Percentiles rank a stretch among this genome's conserved stretches.
Conservation (phyloP, 1,140 invertebrate genomes). For the Holotrichia oblita region DNA sequence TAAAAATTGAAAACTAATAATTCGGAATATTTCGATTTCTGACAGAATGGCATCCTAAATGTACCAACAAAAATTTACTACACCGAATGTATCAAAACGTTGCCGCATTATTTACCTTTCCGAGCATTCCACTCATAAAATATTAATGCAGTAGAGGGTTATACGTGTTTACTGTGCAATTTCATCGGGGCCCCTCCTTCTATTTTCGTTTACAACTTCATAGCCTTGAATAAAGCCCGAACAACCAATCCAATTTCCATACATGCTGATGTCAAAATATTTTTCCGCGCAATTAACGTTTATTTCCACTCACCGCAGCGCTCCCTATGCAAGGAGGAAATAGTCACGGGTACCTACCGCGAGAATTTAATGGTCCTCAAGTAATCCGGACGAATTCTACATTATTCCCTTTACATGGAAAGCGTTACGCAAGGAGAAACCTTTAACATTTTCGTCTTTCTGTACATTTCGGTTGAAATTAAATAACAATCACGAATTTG, state of each 20-base stretch:
- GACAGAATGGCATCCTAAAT: too few species aligned
- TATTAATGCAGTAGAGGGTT: too few species aligned
- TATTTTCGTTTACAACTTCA: not conserved
- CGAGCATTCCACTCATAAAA: too few species aligned
- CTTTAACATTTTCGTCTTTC: too few species aligned
- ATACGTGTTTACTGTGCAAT: not conserved
- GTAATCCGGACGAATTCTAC: not conserved
- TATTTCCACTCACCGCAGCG: not conserved
- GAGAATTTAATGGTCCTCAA: conserved; percentile 7
- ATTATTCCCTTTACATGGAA: not conserved
- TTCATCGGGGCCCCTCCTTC: not conserved
- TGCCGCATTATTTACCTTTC: too few species aligned
- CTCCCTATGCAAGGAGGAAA: not conserved
- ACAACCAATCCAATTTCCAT: conserved; percentile 17
- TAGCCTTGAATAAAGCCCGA: conserved; percentile 19
- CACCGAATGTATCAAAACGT: too few species aligned
- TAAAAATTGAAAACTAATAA: too few species aligned
- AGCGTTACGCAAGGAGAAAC: too few species aligned
- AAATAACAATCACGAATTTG: too few species aligned
- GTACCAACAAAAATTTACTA: too few species aligned
- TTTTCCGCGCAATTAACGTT: conserved; percentile 16
- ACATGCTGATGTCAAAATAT: conserved; percentile 20
- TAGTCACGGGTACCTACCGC: not conserved
- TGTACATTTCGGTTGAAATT: too few species aligned
- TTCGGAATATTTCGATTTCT: too few species aligned